A percentile compares a stretch with the other conserved stretches of the same genome.
These are phyloP conservation scores for Drosophila murphyi DNA, from an alignment of 1,140 invertebrate genomes.

Conservation along the genomic window DNA sequence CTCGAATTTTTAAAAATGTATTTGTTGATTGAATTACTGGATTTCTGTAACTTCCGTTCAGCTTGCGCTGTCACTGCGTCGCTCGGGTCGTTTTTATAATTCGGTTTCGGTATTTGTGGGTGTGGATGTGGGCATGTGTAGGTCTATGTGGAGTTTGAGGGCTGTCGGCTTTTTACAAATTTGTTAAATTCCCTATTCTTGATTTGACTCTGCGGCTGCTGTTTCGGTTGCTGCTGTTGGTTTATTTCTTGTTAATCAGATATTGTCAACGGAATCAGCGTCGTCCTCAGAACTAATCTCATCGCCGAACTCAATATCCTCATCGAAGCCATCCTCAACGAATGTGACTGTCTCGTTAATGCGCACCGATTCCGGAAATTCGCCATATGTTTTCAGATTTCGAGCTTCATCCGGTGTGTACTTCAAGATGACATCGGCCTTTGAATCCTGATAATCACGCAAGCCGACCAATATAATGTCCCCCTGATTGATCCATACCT, in stretches of 20 bases:
- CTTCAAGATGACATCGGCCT: constrained; percentile 99
- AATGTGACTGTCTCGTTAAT: constrained; percentile 98
- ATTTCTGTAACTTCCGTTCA: constrained; percentile 18
- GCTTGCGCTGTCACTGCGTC: constrained; percentile 22
- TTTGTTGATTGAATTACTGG: constrained; percentile 28
- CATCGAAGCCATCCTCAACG: constrained; percentile 96
- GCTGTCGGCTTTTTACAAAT: constrained; percentile 70
- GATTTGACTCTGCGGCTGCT: constrained; percentile 57
- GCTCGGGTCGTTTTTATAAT: constrained; percentile 19
- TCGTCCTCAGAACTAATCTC: constrained; percentile 95
- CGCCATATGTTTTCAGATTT: constrained; percentile 99
- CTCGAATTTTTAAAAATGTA: constrained; percentile 42
- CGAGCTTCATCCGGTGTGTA: constrained; percentile 99
- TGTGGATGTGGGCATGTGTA: background rate
- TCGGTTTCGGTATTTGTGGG: background rate
- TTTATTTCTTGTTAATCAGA: constrained; percentile 83
- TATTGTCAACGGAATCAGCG: constrained; percentile 91
- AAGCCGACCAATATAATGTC: constrained; percentile 99
- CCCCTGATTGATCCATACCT: constrained; percentile 99
- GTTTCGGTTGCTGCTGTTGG: constrained; percentile 17
- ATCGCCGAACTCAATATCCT: constrained; percentile 97
- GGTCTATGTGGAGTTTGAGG: constrained; percentile 5
- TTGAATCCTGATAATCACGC: constrained; percentile 99
- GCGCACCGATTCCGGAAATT: constrained; percentile 98
- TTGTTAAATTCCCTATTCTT: constrained; percentile 75